These are phyloP conservation scores for Argyresthia albistria DNA, from an alignment of 2,888 invertebrate species.

Conservation along the genomic window DNA sequence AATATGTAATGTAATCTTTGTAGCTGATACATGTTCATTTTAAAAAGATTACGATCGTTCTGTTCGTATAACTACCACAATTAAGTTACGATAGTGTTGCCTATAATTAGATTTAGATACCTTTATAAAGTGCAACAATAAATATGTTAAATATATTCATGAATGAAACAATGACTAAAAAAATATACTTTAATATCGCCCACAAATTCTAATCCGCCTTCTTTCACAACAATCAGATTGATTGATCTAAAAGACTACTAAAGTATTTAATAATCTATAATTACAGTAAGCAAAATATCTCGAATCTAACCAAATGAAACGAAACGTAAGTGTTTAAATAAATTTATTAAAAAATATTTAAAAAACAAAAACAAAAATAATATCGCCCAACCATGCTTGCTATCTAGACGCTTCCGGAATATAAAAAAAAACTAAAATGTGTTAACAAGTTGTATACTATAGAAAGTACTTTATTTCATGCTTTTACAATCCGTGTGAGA, in stretches of 20 bases:
- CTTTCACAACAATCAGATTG: slow-evolving; percentile 50
- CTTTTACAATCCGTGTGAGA: slow-evolving; percentile 6
- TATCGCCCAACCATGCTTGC: slow-evolving; percentile 43
- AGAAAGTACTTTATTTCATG: slow-evolving; percentile 23
- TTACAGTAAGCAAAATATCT: slow-evolving; percentile 4
- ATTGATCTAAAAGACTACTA: slow-evolving; percentile 14
- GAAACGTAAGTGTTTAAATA: slow-evolving; percentile 52
- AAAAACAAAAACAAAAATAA: slow-evolving; percentile 47
- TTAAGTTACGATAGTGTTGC: too few relatives aligned
- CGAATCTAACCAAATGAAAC: slow-evolving; percentile 3
- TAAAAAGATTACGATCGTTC: too few relatives aligned
- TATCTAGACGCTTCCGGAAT: slow-evolving; percentile 43
- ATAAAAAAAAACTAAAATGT: slow-evolving; percentile 45
- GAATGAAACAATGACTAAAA: slow-evolving; percentile 26
- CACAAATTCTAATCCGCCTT: slow-evolving; percentile 34
- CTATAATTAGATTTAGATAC: too few relatives aligned
- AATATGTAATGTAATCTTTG: too few relatives aligned
- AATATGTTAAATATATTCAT: neutral
- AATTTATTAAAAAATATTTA: slow-evolving; percentile 56
- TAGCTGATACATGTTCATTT: too few relatives aligned
- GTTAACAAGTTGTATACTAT: slow-evolving; percentile 51
- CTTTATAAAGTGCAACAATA: too few relatives aligned
- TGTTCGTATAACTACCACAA: too few relatives aligned
- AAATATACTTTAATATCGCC: slow-evolving; percentile 61
- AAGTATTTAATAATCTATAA: slow-evolving; percentile 7